phyloP scores from a whole-genome alignment of 2,113 vertebrate genomes.

The Ceyx melanurus region DNA sequence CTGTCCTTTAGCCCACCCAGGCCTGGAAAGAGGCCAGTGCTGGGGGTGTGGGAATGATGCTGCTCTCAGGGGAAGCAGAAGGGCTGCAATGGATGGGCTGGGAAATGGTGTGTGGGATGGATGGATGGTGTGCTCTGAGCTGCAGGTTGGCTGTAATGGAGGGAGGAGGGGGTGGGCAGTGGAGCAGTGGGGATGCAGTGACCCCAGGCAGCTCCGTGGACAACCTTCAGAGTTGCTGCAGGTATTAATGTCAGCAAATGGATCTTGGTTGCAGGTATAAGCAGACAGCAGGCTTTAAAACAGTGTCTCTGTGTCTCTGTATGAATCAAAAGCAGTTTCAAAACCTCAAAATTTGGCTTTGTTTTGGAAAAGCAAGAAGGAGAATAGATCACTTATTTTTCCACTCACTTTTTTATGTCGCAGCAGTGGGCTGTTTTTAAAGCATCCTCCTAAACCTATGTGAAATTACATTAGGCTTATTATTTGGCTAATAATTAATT shows the following conservation, averaged over 20 bases:
- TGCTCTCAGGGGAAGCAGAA: background rate
- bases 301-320: background rate
- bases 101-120: background rate
- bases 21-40: background rate
- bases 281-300: background rate
- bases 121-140: background rate
- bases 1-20: background rate
- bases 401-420: background rate
- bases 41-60: background rate
- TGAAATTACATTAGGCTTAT: background rate
- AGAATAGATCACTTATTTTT: background rate
- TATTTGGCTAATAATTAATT: background rate
- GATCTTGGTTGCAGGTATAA: background rate
- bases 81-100: no score
- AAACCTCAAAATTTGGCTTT: background rate
- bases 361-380: background rate
- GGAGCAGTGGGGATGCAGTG: background rate
- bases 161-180: accelerated
- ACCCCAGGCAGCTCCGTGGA: background rate
- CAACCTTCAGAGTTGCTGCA: background rate
- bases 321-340: background rate
- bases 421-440: background rate
- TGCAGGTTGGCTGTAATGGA: background rate
- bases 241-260: background rate
- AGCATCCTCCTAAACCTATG: background rate